Base-by-base conservation (phyloP, 2,888 invertebrate species). In the Lathronympha strigana region DNA sequence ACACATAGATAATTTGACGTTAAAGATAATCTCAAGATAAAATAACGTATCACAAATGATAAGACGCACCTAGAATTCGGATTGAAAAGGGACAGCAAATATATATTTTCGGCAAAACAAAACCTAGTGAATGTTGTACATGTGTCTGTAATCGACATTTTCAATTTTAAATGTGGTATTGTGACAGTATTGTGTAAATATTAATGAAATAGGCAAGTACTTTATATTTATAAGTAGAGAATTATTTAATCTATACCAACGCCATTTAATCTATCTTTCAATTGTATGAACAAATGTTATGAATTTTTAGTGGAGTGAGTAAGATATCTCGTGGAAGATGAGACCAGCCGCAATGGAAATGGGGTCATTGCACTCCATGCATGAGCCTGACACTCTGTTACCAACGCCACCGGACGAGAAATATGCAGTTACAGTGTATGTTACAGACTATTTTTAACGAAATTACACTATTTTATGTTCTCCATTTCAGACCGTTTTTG, bases 11-110 rank as follows among this genome's bases (percentile, higher is more conserved):
- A 57, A 47, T 43, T 57, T 33, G 25, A 15, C 19, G 33, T 15
- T 4, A 4, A 36, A 45, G 43, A 58, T 64, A 45, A 64, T 64
- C 64, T 36, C 1, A 17, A 33, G 64, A 60, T 64, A 64, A 58
- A 64, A 43, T 36, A 15, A 17, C 23, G 15, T 60, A 43, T 64
- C 64, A n/a, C 21, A 13, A 21, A 36, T 15, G 58, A 64, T 64
- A 64, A 64, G 43, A 51, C 43, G 33, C 40, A 11, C 58, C 47
- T 49, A 40, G 23, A 58, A 38, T 57, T 31, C 28, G 9, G 25
- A 38, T 38, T 55, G 15, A 33, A 38, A n/a, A 21, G 15, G n/a
- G 38, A 43, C 2, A 11, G 31, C 5, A 21, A 8, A 36, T 21
- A n/a, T 17, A 23, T 13, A 17, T 36, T 17, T 33, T 13, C 15